Conservation (phyloP, 2,797 vertebrate genomes). For the Vultur gryphus region DNA sequence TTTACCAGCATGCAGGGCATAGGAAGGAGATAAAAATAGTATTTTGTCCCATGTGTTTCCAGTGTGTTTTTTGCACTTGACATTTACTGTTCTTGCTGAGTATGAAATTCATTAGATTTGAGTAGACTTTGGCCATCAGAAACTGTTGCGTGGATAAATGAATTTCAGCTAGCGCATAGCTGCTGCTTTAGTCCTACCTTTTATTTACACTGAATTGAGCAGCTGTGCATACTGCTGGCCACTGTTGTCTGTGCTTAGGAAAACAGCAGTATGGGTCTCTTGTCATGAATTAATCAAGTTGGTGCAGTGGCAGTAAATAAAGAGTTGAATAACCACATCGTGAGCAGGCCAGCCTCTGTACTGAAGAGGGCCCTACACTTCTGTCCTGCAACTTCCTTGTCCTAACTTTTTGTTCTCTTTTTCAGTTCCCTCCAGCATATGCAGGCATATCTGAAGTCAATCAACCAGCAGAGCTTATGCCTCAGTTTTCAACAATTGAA, state of each 20-base stretch:
- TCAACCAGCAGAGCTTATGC: conserved; percentile 95
- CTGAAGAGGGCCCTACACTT: neutral
- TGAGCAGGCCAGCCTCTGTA: neutral
- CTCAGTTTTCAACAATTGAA: conserved; percentile 97
- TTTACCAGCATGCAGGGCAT: neutral
- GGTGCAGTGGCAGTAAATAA: neutral
- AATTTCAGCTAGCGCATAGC: neutral
- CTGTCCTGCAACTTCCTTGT: neutral
- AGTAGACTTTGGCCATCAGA: neutral
- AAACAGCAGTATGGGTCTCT: neutral
- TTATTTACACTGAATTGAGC: neutral
- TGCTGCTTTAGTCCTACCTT: neutral
- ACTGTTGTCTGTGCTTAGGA: neutral
- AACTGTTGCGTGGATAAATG: neutral
- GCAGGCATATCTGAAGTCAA: conserved; percentile 93
- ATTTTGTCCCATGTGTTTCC: neutral
- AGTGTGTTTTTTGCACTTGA: neutral
- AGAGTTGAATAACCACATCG: neutral
- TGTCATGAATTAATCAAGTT: neutral
- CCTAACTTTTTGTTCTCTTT: conserved; percentile 42
- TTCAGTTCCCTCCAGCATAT: conserved; percentile 93
- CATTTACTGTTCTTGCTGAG: neutral
- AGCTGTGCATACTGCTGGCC: neutral
- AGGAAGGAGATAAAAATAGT: neutral
- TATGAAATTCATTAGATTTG: neutral